Base-by-base conservation (phyloP, 2,888 invertebrate genomes). In the Myopa testacea region DNA sequence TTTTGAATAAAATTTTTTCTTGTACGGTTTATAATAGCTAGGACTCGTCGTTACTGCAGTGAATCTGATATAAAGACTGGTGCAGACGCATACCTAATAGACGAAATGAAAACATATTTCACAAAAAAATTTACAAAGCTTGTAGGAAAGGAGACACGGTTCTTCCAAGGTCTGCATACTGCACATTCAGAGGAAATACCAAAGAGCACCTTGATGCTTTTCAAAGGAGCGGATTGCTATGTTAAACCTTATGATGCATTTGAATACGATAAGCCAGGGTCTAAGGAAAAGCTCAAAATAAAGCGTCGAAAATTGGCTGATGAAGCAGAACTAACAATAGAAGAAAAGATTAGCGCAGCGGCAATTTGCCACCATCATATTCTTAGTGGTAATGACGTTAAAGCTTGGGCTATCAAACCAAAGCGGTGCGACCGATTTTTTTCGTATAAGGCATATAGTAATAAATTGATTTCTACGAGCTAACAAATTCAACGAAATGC, bases 41-140 rank as follows among this genome's bases (percentile, higher is more conserved):
- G 83, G 78, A 82, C 84, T 10, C 83, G 86, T 76, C 86, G 87
- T 4, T 81, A 84, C 52, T 38, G 85, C 16, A 67, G 75, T 1
- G 83, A 83, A 0, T 80, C 83, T 10, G 81, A 81, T 5, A 26
- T 65, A 1, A 74, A 58, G 19, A 71, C 37, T 6, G 77, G 73
- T 6, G 77, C 74, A 19, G 86, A 88, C 78, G 81, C 86, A 4
- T 81, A 84, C n/a, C 81, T 87, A 19, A 83, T 84, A 3, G 80
- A 83, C 12, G 80, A 84, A 19, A 84, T 85, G 77, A 86, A 85
- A 60, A 82, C 81, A 2, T 83, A 86, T 75, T 82, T 88, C 74
- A 83, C 84, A 68, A 83, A 84, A 19, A 85, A 85, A 55, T 77
- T 88, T 0, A 80, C 82, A 1, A 65, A 80, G 5, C 78, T 85